Evolutionary conservation across 2,113 vertebrate genomes (phyloP).

Genomic region (Poicephalus gulielmi): DNA sequence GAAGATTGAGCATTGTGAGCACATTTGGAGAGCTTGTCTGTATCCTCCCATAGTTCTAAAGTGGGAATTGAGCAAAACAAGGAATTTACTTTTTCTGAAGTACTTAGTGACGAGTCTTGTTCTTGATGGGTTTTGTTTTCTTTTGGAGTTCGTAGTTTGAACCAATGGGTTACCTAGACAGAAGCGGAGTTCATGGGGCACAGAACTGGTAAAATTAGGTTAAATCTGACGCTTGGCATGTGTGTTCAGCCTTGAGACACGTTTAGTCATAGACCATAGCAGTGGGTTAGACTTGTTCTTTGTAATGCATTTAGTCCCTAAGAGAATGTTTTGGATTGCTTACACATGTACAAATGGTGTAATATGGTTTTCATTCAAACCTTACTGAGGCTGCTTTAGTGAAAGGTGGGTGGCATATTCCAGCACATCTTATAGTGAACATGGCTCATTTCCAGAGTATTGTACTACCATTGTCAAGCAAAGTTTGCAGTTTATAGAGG

Average conservation of each 20-base stretch:
- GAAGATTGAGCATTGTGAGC: neutral
- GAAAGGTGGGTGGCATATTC: neutral
- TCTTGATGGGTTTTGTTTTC: neutral
- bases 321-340: neutral
- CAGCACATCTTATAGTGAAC: neutral
- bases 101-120: neutral
- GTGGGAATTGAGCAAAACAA: neutral
- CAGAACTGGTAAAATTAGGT: neutral
- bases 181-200: neutral
- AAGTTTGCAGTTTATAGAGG: neutral
- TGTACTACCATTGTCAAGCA: neutral
- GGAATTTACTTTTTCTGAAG: neutral
- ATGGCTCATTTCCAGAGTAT: neutral
- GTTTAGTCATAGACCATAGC: neutral
- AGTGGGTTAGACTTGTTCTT: neutral
- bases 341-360: neutral
- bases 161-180: neutral
- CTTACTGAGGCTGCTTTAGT: neutral
- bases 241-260: accelerated
- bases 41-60: neutral
- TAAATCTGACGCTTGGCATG: neutral
- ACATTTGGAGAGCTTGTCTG: neutral
- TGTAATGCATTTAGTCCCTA: neutral
- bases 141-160: neutral
- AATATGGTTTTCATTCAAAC: neutral